Evolutionary conservation across 2,888 invertebrate genomes (phyloP).

Genomic region (Cephus nigrinus): DNA sequence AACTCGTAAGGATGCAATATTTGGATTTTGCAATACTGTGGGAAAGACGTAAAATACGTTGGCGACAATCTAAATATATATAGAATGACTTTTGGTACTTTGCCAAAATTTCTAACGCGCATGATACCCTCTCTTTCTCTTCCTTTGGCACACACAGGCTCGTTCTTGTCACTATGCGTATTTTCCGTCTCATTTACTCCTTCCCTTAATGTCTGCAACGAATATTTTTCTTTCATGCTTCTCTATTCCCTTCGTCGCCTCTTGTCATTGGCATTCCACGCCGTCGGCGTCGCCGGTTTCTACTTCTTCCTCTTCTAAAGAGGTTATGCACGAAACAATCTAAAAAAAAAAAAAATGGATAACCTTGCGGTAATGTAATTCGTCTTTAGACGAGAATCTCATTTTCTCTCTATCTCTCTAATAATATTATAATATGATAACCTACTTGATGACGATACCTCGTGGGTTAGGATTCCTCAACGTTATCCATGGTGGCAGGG

Average conservation of each 20-base stretch:
- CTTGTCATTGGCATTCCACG: background rate
- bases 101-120: background rate
- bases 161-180: background rate
- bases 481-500: background rate
- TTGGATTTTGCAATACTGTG: background rate
- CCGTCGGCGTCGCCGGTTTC: background rate
- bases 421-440: background rate
- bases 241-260: background rate
- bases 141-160: background rate
- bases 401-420: background rate
- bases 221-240: background rate
- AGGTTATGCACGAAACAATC: background rate
- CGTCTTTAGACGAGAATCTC: background rate
- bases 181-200: background rate
- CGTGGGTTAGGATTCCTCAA: background rate
- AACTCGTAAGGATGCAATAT: background rate
- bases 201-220: background rate
- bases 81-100: background rate
- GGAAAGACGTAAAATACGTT: background rate
- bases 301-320: background rate
- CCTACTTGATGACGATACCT: background rate
- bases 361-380: background rate
- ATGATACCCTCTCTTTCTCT: background rate
- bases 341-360: background rate
- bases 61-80: background rate